Percentiles rank a stretch among this genome's conserved stretches.
Conservation (phyloP, 2,113 vertebrate genomes). For the Forbesichthys agassizii region DNA sequence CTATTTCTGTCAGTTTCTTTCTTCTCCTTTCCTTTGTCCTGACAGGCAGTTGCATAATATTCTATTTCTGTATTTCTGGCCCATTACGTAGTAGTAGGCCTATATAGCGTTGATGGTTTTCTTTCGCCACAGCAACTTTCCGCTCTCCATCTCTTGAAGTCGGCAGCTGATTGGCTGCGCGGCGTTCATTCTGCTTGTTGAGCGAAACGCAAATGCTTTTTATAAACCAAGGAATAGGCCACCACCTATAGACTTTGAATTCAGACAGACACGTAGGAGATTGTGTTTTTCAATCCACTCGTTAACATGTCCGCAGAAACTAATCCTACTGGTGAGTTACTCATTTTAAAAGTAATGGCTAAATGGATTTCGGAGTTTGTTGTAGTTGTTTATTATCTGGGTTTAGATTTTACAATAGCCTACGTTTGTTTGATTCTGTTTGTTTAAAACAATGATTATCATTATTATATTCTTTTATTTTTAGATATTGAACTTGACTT, state of each 20-base stretch:
- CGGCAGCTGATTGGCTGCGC: conserved; percentile 53
- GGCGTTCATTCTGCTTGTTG: neutral
- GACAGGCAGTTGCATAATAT: conserved; percentile 29
- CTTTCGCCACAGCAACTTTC: conserved; percentile 25
- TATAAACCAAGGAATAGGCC: conserved; percentile 15
- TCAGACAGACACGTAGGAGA: conserved; percentile 26
- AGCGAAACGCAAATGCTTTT: conserved; percentile 4
- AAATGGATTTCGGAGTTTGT: too few relatives aligned
- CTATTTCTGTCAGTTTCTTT: neutral
- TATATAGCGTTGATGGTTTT: neutral
- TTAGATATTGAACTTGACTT: conserved; percentile 75
- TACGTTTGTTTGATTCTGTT: too few relatives aligned
- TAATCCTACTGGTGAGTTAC: conserved; percentile 56
- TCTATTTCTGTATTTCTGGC: conserved; percentile 22
- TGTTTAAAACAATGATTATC: neutral
- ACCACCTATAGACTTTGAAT: conserved; percentile 5
- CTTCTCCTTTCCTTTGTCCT: neutral
- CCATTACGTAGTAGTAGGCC: conserved; percentile 7
- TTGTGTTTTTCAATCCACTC: conserved; percentile 11
- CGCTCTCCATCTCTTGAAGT: conserved; percentile 35
- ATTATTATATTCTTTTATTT: neutral
- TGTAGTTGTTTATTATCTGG: neutral
- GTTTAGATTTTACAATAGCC: conserved; percentile 4
- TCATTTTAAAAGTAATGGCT: too few relatives aligned
- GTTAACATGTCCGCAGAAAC: conserved; percentile 57